phyloP scores from a whole-genome alignment of 2,888 invertebrate species.

The Thecophora atra region DNA sequence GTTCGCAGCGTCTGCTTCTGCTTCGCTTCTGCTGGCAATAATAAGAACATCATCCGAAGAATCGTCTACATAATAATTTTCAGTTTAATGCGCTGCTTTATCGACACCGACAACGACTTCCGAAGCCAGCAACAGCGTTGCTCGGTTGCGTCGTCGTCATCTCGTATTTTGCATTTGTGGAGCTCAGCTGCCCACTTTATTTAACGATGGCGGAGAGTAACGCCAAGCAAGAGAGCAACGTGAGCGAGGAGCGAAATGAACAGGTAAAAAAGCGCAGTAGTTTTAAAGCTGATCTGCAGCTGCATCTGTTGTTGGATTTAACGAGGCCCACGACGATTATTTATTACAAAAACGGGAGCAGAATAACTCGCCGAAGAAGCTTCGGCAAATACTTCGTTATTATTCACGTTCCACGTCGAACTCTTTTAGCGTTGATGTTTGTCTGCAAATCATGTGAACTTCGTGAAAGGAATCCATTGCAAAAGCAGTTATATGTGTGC shows the following conservation, averaged over 20 bases:
- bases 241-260: constrained; percentile 15
- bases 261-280: background rate
- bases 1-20: constrained; percentile 17
- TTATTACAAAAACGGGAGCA: constrained; percentile 41
- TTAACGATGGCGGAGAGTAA: no score
- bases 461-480: constrained; percentile 9
- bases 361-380: background rate
- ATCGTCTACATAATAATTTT: constrained; percentile 35
- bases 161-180: background rate
- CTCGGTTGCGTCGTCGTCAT: background rate
- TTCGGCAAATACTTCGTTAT: background rate
- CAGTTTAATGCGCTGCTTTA: constrained; percentile 32
- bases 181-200: constrained; percentile 5
- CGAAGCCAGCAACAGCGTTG: background rate
- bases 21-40: constrained; percentile 36
- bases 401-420: background rate
- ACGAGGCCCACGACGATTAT: constrained; percentile 42
- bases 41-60: constrained; percentile 35
- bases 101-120: constrained; percentile 7
- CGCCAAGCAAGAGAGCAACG: constrained; percentile 4
- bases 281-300: constrained; percentile 15
- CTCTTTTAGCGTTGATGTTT: background rate
- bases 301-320: constrained; percentile 25
- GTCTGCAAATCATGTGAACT: background rate
- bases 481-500: background rate